Evolutionary conservation across 92 coral and sea anemone species (phyloP).

Genomic region (Actinernus sp.): DNA sequence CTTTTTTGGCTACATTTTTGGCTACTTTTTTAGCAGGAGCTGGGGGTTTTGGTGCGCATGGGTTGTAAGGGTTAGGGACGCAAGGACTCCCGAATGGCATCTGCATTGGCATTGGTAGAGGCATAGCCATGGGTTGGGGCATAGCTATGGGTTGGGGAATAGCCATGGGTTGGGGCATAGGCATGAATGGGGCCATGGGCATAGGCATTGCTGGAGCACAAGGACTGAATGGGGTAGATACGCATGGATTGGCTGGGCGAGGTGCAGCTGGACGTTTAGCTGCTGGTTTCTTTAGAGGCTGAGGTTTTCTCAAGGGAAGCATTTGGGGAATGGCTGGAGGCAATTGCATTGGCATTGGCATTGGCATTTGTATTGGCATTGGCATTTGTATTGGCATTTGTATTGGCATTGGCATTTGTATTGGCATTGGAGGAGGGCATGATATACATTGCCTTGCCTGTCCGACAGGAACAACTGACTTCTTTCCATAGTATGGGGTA

Average conservation of each 20-base stretch:
- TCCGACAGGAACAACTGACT: slow-evolving; percentile 34
- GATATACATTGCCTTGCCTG: slow-evolving; percentile 1
- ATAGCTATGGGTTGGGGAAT: too few species aligned
- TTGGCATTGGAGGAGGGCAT: slow-evolving; percentile 30
- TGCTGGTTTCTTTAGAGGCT: not conserved
- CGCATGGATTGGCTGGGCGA: slow-evolving; percentile 42
- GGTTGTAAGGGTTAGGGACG: slow-evolving; percentile 11
- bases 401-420: slow-evolving; percentile 24
- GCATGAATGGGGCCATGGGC: slow-evolving; percentile 36
- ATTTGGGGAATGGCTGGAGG: not conserved
- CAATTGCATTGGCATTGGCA: slow-evolving; percentile 26
- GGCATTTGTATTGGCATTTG: slow-evolving; percentile 52
- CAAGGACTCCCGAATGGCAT: slow-evolving; percentile 13
- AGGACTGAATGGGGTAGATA: slow-evolving; percentile 45
- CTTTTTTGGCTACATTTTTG: not conserved
- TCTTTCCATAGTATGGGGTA: slow-evolving; percentile 33
- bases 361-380: slow-evolving; percentile 64
- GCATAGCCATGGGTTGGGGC: too few species aligned
- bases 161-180: slow-evolving; percentile 38
- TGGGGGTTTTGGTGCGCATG: slow-evolving; percentile 52
- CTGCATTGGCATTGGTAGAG: slow-evolving; percentile 20
- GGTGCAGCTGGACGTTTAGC: slow-evolving; percentile 20
- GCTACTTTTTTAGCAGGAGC: slow-evolving; percentile 8
- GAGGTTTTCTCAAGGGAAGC: not conserved
- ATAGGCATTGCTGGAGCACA: slow-evolving; percentile 51